Conservation (phyloP, 2,113 vertebrate genomes). For the Chloropsis cyanopogon region DNA sequence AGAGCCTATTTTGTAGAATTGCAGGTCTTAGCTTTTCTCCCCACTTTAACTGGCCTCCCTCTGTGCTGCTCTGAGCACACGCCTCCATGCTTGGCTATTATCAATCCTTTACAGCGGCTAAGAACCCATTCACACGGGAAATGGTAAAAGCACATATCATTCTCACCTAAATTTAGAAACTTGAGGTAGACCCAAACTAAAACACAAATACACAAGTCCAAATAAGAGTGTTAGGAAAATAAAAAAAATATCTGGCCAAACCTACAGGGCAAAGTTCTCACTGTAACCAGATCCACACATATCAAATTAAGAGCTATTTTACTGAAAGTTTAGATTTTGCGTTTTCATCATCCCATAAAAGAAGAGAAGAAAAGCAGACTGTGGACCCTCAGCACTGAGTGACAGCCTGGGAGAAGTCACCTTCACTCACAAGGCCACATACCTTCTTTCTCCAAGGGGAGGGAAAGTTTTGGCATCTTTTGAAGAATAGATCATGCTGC, state of each 20-base stretch:
- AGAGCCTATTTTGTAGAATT: constrained; percentile 1
- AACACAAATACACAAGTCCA: not conserved
- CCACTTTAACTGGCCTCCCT: not conserved
- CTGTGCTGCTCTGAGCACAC: not conserved
- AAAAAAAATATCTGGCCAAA: not conserved
- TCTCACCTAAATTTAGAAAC: not conserved
- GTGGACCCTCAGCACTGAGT: not conserved
- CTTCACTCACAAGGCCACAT: not conserved
- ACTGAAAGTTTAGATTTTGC: not conserved
- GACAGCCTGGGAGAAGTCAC: not conserved
- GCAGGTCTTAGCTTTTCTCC: not conserved
- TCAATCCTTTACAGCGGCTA: not conserved
- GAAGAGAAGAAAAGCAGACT: not conserved
- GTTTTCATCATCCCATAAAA: not conserved
- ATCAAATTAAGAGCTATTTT: not conserved
- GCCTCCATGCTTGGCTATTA: not conserved
- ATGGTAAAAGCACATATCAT: not conserved
- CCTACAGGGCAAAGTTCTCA: not conserved
- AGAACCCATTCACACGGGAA: not conserved
- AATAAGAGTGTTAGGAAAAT: not conserved
- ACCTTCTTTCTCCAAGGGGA: not conserved
- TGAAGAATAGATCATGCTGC: not conserved
- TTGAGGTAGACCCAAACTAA: not conserved
- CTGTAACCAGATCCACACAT: not conserved
- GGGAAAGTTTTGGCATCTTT: not conserved